Conservation (phyloP, 1,140 invertebrate species). For the Caenorhabditis brenneri region DNA sequence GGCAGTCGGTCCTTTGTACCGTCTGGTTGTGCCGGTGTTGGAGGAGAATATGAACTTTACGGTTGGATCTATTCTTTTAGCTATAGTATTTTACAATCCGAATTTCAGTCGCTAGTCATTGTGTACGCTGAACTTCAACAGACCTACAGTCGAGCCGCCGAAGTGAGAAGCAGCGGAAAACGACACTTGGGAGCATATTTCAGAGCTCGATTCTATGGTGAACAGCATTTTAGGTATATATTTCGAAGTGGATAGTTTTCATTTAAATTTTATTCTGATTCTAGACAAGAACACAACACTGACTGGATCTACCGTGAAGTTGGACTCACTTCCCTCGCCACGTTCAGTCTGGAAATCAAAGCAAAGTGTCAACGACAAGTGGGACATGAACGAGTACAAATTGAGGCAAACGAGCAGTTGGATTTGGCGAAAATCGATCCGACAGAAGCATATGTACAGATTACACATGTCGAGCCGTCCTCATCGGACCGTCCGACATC, state of each 20-base stretch:
- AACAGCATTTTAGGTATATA: conserved; percentile 73
- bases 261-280: too few species aligned
- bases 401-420: conserved; percentile 56
- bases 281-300: conserved; percentile 84
- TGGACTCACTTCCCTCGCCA: conserved; percentile 87
- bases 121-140: conserved; percentile 74
- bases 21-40: conserved; percentile 87
- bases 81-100: neutral
- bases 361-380: conserved; percentile 48
- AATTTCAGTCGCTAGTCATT: conserved; percentile 77
- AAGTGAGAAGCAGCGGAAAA: conserved; percentile 83
- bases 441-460: conserved; percentile 72
- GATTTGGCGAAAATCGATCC: conserved; percentile 76
- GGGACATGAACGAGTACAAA: conserved; percentile 62
- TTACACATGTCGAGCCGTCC: conserved; percentile 56
- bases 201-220: conserved; percentile 82
- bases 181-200: conserved; percentile 88
- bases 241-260: too few species aligned
- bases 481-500: too few species aligned
- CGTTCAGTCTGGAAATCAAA: conserved; percentile 73
- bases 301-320: conserved; percentile 96
- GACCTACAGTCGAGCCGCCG: conserved; percentile 83
- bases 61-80: conserved; percentile 73
- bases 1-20: conserved; percentile 84
- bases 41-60: conserved; percentile 83